A percentile compares a stretch with the other conserved stretches of the same genome.
Evolutionary conservation across 2,888 invertebrate genomes (phyloP).

Genomic region (Noctua janthe): DNA sequence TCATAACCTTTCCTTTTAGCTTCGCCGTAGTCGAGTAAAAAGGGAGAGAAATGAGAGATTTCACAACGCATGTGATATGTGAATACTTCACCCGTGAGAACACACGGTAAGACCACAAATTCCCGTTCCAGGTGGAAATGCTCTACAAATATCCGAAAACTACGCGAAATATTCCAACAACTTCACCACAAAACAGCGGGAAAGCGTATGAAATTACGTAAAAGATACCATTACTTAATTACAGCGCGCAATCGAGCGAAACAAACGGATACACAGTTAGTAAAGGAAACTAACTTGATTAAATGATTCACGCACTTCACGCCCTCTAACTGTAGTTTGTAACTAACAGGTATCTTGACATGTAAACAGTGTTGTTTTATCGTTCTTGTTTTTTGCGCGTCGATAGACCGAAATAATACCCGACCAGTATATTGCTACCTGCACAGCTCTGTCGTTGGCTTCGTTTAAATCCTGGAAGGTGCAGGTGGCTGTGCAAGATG

Average conservation of each 20-base stretch:
- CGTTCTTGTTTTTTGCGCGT: no score
- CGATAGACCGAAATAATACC: no score
- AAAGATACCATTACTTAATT: slow-evolving; percentile 41
- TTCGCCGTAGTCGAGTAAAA: no score
- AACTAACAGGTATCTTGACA: slow-evolving; percentile 25
- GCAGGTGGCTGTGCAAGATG: no score
- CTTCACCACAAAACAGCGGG: not conserved
- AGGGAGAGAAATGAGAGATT: not conserved
- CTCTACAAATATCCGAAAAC: not conserved
- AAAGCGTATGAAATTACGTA: slow-evolving; percentile 24
- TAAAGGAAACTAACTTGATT: slow-evolving; percentile 30
- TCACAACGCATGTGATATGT: not conserved
- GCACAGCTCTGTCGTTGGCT: no score
- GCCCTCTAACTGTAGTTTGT: not conserved
- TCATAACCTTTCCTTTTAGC: no score
- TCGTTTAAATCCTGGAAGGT: no score
- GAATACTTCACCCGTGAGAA: not conserved
- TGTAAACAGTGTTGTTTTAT: slow-evolving; percentile 10
- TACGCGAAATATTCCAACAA: not conserved
- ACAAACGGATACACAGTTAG: not conserved
- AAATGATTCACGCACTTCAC: slow-evolving; percentile 21
- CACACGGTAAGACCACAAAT: not conserved
- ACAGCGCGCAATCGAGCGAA: slow-evolving; percentile 18
- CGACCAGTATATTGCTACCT: no score
- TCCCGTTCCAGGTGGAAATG: not conserved